phyloP scores from a whole-genome alignment of 1,140 invertebrate genomes.

The Andricus grossulariae region DNA sequence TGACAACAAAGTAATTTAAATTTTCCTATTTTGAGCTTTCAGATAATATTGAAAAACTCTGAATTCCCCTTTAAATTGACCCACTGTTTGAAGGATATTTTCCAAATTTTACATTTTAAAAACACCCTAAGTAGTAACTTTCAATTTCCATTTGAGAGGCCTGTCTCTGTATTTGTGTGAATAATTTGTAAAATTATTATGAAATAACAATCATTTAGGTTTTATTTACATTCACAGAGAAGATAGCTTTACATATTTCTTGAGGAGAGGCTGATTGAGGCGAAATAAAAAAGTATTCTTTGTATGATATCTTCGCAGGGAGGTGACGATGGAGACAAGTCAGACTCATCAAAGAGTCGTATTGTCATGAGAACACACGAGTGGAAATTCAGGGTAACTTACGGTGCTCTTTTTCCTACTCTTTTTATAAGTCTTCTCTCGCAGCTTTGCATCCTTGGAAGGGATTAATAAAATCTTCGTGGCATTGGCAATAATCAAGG shows the following conservation, averaged over 20 bases:
- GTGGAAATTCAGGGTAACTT: slow-evolving; percentile 87
- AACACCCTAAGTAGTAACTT: no score
- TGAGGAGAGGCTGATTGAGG: slow-evolving; percentile 7
- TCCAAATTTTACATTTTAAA: neutral
- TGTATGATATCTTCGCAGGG: slow-evolving; percentile 72
- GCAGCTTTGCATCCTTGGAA: slow-evolving; percentile 49
- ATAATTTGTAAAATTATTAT: neutral
- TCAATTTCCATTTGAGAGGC: no score
- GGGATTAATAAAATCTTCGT: slow-evolving; percentile 33
- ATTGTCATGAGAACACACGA: slow-evolving; percentile 83
- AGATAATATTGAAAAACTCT: no score
- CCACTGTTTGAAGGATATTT: neutral
- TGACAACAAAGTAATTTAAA: no score
- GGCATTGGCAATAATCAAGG: slow-evolving; percentile 1
- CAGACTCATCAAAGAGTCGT: slow-evolving; percentile 74
- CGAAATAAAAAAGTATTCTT: slow-evolving; percentile 25
- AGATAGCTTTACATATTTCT: slow-evolving; percentile 8
- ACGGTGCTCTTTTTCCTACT: slow-evolving; percentile 65
- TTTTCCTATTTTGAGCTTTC: no score
- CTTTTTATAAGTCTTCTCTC: slow-evolving; percentile 49
- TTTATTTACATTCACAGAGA: slow-evolving; percentile 20
- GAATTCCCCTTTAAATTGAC: neutral
- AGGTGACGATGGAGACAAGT: slow-evolving; percentile 77
- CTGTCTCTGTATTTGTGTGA: neutral
- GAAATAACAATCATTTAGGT: neutral